Base-by-base conservation (phyloP, 2,113 vertebrate genomes). In the Dendrocopos noguchii region DNA sequence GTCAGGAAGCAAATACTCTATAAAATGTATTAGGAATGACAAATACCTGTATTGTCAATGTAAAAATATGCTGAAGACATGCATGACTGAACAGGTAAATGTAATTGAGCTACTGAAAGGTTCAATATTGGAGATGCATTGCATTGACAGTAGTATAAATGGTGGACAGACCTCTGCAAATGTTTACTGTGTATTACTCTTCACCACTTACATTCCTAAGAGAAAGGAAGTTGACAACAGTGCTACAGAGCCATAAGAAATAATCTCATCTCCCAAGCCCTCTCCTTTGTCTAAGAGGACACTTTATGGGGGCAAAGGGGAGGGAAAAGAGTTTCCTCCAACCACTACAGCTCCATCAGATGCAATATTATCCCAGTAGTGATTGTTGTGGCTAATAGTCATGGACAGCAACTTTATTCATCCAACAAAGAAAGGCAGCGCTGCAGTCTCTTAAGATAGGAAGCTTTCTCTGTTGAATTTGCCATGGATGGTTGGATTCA, bases 401-500 rank as follows among this genome's bases (percentile, higher is more conserved):
- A 39, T 19, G n/a, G 71, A 71, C 90, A 91, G 82, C 84, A 87
- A 76, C 56, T 89, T 67, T 36, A 76, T 87, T 94, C 60, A 67
- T 72, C 75, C 57, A 31, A 90, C 52, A 65, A 77, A 83, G 83
- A 81, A 66, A 59, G 68, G 60, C 61, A 66, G 44, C 22, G 3
- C 79, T 20, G 19, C 55, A 56, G 46, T 75, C 86, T 89, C 72
- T 33, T 33, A 22, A 90, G 89, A 42, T 47, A 84, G 13, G 4
- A 90, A 63, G 64, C 59, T 86, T 87, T 78, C 91, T 88, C 88
- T 80, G 85, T 70, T 93, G 88, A 90, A 95, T 97, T 97, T 94
- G 89, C 90, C 93, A 96, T 77, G 93, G 96, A 83, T 97, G 94
- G 93, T 61, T 93, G 94, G 94, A 90, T 95, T 97, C 93, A 95